Base-by-base conservation (phyloP, 2,888 invertebrate species). In the Diaprepes abbreviatus region DNA sequence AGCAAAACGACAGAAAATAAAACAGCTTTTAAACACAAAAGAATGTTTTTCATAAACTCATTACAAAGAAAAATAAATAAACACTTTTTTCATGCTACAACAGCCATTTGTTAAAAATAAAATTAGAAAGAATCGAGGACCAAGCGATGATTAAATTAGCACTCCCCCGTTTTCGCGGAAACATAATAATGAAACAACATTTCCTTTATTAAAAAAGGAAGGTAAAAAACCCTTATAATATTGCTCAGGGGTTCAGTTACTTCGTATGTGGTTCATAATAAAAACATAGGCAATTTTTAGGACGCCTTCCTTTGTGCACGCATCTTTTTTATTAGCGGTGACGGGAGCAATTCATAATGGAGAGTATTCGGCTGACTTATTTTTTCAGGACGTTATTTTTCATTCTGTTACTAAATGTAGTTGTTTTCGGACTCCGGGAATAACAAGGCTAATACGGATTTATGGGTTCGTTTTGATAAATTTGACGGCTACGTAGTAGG, bases 201-300 rank as follows among this genome's bases (percentile, higher is more conserved):
- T 60, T 62, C 52, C 38, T 62, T 62, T 62, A 62, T 62, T 62
- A 62, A 62, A 62, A 60, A 62, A 50, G 38, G 21, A 17, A 33
- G 35, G 17, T 17, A 50, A 62, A 17, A 16, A 24, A 9, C 12
- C 36, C 16, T 28, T 16, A n/a, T 14, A 19, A 28, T 36, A 24
- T 38, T 24, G 14, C 38, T 57, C 40, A 17, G 16, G 40, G 40
- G 24, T 19, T 24, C 21, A 36, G 24, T 36, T 31, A 14, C 33
- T 10, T 14, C 17, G 31, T 16, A 31, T 9, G 14, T 5, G 12
- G 21, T 35, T 62, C 36, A 62, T 62, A 62, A 62, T 62, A 62
- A 62, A 62, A 62, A 62, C 62, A 62, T 62, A 36, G 35, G 36
- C 50, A 62, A 48, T 62, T 62, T 36, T 14, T 7, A 38, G 38